Base-by-base conservation (phyloP, 2,888 invertebrate genomes). In the Sclerodermus sp. region DNA sequence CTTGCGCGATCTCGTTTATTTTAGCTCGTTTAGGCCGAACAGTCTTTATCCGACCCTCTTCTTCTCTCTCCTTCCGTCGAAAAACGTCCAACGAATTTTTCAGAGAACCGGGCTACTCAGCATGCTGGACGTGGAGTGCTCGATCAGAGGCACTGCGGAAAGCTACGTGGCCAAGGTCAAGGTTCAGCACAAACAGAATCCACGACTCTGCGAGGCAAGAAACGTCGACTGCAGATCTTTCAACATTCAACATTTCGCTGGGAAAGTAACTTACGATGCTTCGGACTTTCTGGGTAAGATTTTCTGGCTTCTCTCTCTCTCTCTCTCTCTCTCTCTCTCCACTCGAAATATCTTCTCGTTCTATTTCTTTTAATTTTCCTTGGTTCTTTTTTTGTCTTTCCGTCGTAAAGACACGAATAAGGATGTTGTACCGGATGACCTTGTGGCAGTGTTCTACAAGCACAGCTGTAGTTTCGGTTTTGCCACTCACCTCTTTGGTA, bases 381-480 rank as follows among this genome's bases (percentile, higher is more conserved):
- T n/a, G n/a, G n/a, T n/a, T n/a, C n/a, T n/a, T n/a, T n/a, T n/a
- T n/a, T n/a, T n/a, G n/a, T n/a, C n/a, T n/a, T n/a, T n/a, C n/a
- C n/a, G n/a, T 42, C 4, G 4, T 63, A n/a, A 66, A 82, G 91
- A 93, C 66, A 93, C 93, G 10, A 96, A 96, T 80, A 88, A 91
- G 59, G 96, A 96, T 79, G 88, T 91, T 10, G 89, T 96, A 42
- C 92, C 94, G 1, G 95, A 94, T 75, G 95, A 96, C 76, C 81
- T 96, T 67, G 91, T 96, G 1, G 89, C 91, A 0, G 93, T 94
- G 1, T 96, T 96, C 79, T 91, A 94, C 79, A 91, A 91, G 70
- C 90, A 93, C 68, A 88, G 87, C 49, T 96, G 96, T 79, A 94
- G 92, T 76, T 96, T 96, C 79, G 96, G 96, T n/a, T 96, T 96